These are phyloP conservation scores for Drosophila setosimentum DNA, from an alignment of 2,888 invertebrate genomes.

Conservation along the genomic window DNA sequence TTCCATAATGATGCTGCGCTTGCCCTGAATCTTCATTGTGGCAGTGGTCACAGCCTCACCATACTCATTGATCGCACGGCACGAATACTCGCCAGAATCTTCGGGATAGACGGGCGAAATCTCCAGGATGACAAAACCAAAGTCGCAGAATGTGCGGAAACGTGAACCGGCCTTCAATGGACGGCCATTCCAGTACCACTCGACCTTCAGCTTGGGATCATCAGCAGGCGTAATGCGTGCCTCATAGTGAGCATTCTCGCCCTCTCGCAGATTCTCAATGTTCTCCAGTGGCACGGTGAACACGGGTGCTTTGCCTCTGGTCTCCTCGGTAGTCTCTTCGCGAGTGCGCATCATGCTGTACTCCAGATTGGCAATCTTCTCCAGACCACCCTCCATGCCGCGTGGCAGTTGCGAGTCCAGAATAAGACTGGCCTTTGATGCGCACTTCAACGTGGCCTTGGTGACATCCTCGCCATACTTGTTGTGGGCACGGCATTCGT, in stretches of 20 bases:
- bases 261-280: constrained; percentile 94
- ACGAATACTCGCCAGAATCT: constrained; percentile 96
- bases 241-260: constrained; percentile 96
- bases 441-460: constrained; percentile 93
- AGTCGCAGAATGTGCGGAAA: constrained; percentile 98
- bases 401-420: constrained; percentile 96
- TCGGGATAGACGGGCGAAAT: constrained; percentile 98
- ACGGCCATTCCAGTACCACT: constrained; percentile 98
- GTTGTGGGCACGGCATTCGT: constrained; percentile 96
- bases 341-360: constrained; percentile 93
- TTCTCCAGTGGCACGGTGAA: constrained; percentile 96
- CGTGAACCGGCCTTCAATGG: constrained; percentile 94
- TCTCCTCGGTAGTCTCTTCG: constrained; percentile 90
- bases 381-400: constrained; percentile 97
- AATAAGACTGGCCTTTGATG: constrained; percentile 95
- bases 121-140: constrained; percentile 98
- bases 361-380: constrained; percentile 96
- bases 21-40: constrained; percentile 95
- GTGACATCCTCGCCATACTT: constrained; percentile 95
- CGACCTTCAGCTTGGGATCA: constrained; percentile 95
- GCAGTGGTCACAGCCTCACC: constrained; percentile 96
- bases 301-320: constrained; percentile 93
- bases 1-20: constrained; percentile 95
- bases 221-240: constrained; percentile 95
- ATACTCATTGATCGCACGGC: constrained; percentile 94